Evolutionary conservation across 2,888 invertebrate genomes (phyloP), one percentile per base, ranked within the genome.

Genomic region (Habroteleia sp.): DNA sequence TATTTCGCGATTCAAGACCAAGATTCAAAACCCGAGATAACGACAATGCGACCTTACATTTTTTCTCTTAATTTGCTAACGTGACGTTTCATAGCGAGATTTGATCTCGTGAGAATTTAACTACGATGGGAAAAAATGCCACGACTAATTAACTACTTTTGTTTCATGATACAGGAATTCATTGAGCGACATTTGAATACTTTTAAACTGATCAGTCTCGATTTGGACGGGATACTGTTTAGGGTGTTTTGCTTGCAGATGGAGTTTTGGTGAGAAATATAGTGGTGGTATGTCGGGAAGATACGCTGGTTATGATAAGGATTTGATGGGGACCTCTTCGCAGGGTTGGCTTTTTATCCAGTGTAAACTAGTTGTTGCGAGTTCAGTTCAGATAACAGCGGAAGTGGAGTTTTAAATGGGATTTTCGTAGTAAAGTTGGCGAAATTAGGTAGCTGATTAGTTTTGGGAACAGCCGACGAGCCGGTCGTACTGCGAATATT

Each of bases 381-480:
- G 71, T 71, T 62, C 29, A 46, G 44, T 54, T 71, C 10, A 71
- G 71, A 71, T 71, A 71, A 71, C 54, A 71, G 54, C 31, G 37
- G 60, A 71, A 62, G 71, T 71, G 17, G 14, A 71, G 39, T 71
- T 71, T 71, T 71, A 71, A 71, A 71, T 71, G 62, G 54, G 42
- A 62, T 71, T 62, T 62, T 52, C 46, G 69, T 23, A 29, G 46
- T 29, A 42, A 54, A 62, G 71, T 62, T 71, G 35, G 54, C 8
- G 17, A 46, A 71, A 71, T 71, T 71, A 62, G 62, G 62, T 37
- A 46, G 62, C 52, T 54, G 60, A 71, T 71, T 71, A 71, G 71
- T 62, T 71, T 11, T 14, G 35, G 35, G 8, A 56, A 48, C 52
- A 13, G 37, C 37, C 46, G 37, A 27, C 54, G 31, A 35, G 52